phyloP scores from a whole-genome alignment of 92 coral and sea anemone species.

The Pocillopora grandis region DNA sequence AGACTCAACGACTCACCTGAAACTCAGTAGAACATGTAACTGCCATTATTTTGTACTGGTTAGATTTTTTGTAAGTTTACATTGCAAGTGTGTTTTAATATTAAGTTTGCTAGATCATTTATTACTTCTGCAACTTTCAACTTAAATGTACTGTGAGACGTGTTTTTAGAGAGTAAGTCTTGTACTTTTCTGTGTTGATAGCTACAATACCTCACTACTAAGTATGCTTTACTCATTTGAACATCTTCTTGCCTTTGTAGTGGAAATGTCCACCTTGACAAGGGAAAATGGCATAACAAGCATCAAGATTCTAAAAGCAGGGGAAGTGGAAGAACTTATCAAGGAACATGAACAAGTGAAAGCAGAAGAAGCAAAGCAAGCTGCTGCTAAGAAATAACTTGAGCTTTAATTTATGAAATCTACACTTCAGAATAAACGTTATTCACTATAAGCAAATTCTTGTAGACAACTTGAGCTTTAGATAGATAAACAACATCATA shows the following conservation, averaged over 20 bases:
- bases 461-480: not conserved
- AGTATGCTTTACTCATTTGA: not conserved
- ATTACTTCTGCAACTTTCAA: too few relatives aligned
- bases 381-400: slow-evolving; percentile 53
- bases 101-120: too few relatives aligned
- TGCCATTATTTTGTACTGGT: too few relatives aligned
- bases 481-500: not conserved
- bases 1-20: too few relatives aligned
- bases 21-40: too few relatives aligned
- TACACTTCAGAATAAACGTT: slow-evolving; percentile 1
- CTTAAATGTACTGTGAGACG: too few relatives aligned
- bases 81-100: too few relatives aligned
- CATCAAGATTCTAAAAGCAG: slow-evolving; percentile 74
- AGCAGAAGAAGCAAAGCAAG: slow-evolving; percentile 84
- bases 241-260: slow-evolving; percentile 14
- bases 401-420: slow-evolving; percentile 11
- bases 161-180: too few relatives aligned
- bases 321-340: slow-evolving; percentile 78
- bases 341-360: slow-evolving; percentile 82
- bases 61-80: too few relatives aligned
- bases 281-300: slow-evolving; percentile 78
- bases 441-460: not conserved
- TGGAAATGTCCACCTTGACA: slow-evolving; percentile 92
- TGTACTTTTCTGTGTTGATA: too few relatives aligned
- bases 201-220: too few relatives aligned